Percentiles rank a stretch among this genome's conserved stretches.
These are phyloP conservation scores for Coronaproctus castanopsis DNA, from an alignment of 2,888 invertebrate species.

Conservation along the genomic window DNA sequence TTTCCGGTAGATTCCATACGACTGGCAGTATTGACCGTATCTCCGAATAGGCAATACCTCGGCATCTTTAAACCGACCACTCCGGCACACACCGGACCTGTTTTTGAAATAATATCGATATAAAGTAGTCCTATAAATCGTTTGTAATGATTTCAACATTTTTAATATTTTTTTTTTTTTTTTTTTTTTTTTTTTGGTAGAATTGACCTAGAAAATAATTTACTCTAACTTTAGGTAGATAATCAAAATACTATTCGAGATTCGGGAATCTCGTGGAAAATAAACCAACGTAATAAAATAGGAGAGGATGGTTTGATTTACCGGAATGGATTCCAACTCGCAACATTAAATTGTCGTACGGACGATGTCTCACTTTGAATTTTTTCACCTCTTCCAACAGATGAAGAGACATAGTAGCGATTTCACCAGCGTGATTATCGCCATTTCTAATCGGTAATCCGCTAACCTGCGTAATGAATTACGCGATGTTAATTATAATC, in stretches of 20 bases:
- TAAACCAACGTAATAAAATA: too few relatives aligned
- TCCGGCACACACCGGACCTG: conserved; percentile 76
- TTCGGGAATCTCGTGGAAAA: too few relatives aligned
- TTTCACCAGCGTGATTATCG: conserved; percentile 74
- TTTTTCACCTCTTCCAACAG: conserved; percentile 61
- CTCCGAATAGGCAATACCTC: conserved; percentile 75
- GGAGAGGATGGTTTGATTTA: too few relatives aligned
- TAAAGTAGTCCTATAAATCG: not conserved
- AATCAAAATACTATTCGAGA: too few relatives aligned
- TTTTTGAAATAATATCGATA: conserved; percentile 18
- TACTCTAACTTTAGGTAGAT: too few relatives aligned
- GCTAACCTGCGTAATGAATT: conserved; percentile 46
- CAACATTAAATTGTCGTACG: conserved; percentile 59
- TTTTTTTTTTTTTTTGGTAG: too few relatives aligned
- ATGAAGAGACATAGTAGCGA: conserved; percentile 79
- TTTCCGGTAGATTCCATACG: conserved; percentile 68
- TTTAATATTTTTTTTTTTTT: too few relatives aligned
- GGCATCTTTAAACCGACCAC: conserved; percentile 88
- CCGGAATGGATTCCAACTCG: conserved; percentile 81
- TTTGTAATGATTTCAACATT: too few relatives aligned
- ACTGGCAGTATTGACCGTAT: conserved; percentile 78
- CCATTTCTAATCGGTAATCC: conserved; percentile 79
- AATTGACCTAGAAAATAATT: too few relatives aligned
- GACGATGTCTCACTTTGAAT: conserved; percentile 73
- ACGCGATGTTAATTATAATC: too few relatives aligned